phyloP scores from a whole-genome alignment of 2,888 invertebrate species.

The Drosophila setosimentum region DNA sequence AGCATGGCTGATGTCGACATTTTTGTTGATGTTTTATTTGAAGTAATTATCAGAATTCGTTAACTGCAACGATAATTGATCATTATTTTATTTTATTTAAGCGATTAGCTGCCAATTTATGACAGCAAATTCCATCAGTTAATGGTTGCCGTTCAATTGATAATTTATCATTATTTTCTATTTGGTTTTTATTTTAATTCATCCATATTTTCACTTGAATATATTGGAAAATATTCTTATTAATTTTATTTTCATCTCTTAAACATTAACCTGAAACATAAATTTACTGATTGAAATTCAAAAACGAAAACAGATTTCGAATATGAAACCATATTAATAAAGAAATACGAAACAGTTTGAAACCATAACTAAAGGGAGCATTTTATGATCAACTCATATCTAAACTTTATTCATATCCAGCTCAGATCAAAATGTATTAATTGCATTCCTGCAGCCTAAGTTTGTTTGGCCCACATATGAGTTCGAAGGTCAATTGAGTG shows the following conservation, averaged over 20 bases:
- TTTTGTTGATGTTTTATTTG: conserved; percentile 5
- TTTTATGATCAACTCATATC: background rate
- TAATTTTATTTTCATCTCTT: background rate
- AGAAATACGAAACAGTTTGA: background rate
- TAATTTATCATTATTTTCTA: conserved; percentile 5
- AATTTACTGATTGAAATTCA: background rate
- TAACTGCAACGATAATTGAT: background rate
- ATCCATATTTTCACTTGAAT: background rate
- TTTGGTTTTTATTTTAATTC: background rate
- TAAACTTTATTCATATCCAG: background rate
- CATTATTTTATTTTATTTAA: background rate
- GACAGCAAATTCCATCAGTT: background rate
- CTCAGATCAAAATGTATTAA: background rate
- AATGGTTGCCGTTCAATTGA: background rate
- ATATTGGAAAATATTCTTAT: background rate
- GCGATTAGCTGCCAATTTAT: background rate
- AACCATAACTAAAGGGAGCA: background rate
- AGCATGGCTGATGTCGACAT: conserved; percentile 19
- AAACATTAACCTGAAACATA: background rate
- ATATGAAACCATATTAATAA: background rate
- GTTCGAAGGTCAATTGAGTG: conserved; percentile 13
- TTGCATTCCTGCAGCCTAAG: background rate
- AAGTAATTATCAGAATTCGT: background rate
- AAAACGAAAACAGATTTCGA: background rate
- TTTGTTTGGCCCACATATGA: background rate